phyloP scores from a whole-genome alignment of 2,113 vertebrate species.

The Brachirus orientalis region DNA sequence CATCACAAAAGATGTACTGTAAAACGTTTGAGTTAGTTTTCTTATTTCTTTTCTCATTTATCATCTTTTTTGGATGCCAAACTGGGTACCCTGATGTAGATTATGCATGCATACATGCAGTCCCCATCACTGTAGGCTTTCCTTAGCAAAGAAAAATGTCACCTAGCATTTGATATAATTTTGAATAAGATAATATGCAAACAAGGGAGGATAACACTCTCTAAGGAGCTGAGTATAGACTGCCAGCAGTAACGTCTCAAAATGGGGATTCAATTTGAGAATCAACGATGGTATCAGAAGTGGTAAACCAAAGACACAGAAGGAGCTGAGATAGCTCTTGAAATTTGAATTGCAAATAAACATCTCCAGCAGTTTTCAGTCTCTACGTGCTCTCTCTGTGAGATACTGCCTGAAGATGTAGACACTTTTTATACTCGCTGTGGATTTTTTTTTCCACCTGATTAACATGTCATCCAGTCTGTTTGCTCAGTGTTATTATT shows the following conservation, averaged over 20 bases:
- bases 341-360: constrained; percentile 52
- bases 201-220: constrained; percentile 40
- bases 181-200: constrained; percentile 50
- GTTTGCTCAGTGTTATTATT: constrained; percentile 15
- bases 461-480: constrained; percentile 21
- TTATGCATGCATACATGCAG: not conserved
- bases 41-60: not conserved
- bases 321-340: constrained; percentile 40
- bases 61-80: not conserved
- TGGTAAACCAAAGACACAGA: constrained; percentile 50
- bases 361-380: constrained; percentile 21
- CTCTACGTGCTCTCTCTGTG: constrained; percentile 19
- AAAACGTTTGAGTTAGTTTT: not conserved
- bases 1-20: too few species aligned
- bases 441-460: constrained; percentile 11
- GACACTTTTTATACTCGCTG: constrained; percentile 21
- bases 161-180: constrained; percentile 33
- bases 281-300: constrained; percentile 58
- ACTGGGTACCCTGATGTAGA: not conserved
- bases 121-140: not conserved
- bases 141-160: constrained; percentile 25
- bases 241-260: constrained; percentile 42
- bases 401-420: constrained; percentile 23
- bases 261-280: constrained; percentile 66
- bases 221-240: constrained; percentile 47